These are phyloP conservation scores for Pimpla rufipes DNA, from an alignment of 2,888 invertebrate species.

Conservation along the genomic window DNA sequence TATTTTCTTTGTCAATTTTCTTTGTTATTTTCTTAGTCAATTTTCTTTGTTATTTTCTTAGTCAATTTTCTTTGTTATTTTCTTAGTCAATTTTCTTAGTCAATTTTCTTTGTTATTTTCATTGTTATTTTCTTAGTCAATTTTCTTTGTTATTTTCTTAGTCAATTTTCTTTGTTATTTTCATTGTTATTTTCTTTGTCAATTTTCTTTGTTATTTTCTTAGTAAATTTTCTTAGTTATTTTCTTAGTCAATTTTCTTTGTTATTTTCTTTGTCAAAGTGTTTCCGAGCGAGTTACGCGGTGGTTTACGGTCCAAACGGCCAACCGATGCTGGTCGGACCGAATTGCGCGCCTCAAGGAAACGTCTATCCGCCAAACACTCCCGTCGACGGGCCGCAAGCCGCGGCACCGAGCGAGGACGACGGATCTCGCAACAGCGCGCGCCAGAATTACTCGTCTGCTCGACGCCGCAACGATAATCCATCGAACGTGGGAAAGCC, in stretches of 20 bases:
- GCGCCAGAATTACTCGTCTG: conserved; percentile 49
- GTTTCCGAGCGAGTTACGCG: conserved; percentile 74
- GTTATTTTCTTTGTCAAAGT: conserved; percentile 69
- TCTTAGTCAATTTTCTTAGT: background rate
- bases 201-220: conserved; percentile 15
- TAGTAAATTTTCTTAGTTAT: background rate
- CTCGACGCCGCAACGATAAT: conserved; percentile 58
- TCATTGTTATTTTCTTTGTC: conserved; percentile 14
- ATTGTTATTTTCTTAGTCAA: conserved; percentile 31
- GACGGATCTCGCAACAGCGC: conserved; percentile 47
- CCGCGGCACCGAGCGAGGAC: conserved; percentile 52
- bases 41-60: conserved; percentile 30
- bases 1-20: conserved; percentile 24
- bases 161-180: conserved; percentile 20
- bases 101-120: too few relatives aligned
- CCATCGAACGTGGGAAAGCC: conserved; percentile 48
- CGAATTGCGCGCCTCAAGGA: conserved; percentile 65
- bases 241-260: background rate
- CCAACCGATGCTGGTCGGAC: conserved; percentile 69
- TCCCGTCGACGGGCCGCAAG: conserved; percentile 47
- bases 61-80: background rate
- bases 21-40: background rate
- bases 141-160: too few relatives aligned
- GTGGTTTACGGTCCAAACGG: conserved; percentile 75
- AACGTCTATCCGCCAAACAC: conserved; percentile 64